Conservation (phyloP, 1,140 invertebrate genomes). For the Callitettix versicolor region DNA sequence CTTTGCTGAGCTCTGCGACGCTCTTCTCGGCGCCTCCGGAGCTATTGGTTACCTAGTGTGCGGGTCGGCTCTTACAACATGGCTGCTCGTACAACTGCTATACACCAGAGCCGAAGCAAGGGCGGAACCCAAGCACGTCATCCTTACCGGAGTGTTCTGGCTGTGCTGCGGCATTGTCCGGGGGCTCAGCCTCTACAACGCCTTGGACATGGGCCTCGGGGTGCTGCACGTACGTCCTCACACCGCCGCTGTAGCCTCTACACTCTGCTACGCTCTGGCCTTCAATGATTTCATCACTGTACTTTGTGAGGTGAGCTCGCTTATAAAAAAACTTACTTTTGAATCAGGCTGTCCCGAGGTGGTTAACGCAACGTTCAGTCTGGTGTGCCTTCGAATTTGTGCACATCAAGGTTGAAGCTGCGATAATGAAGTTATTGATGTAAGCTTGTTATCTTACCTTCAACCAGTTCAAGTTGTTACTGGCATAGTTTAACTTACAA, state of each 20-base stretch:
- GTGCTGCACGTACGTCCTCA: slow-evolving; percentile 5
- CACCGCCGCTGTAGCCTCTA: slow-evolving; percentile 10
- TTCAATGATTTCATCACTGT: slow-evolving; percentile 18
- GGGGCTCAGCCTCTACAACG: slow-evolving; percentile 15
- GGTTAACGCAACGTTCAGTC: too few relatives aligned
- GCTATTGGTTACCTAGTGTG: neutral
- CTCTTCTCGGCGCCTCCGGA: slow-evolving; percentile 1
- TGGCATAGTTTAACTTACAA: neutral
- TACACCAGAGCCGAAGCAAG: slow-evolving; percentile 13
- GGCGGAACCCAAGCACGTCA: slow-evolving; percentile 10
- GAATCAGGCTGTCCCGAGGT: neutral
- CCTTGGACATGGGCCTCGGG: slow-evolving; percentile 13
- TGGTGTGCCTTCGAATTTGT: neutral
- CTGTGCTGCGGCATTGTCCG: slow-evolving; percentile 16
- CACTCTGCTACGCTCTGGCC: slow-evolving; percentile 14
- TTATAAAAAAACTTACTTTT: neutral
- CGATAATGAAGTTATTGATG: neutral
- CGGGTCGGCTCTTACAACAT: slow-evolving; percentile 7
- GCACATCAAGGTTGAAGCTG: neutral
- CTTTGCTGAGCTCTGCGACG: slow-evolving; percentile 11
- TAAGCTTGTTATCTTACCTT: neutral
- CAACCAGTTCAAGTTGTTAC: neutral
- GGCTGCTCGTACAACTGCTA: slow-evolving; percentile 13
- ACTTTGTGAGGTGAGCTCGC: slow-evolving; percentile 16
- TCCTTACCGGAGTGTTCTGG: slow-evolving; percentile 12